phyloP scores from a whole-genome alignment of 2,888 invertebrate species.

The Anaspis maculata region DNA sequence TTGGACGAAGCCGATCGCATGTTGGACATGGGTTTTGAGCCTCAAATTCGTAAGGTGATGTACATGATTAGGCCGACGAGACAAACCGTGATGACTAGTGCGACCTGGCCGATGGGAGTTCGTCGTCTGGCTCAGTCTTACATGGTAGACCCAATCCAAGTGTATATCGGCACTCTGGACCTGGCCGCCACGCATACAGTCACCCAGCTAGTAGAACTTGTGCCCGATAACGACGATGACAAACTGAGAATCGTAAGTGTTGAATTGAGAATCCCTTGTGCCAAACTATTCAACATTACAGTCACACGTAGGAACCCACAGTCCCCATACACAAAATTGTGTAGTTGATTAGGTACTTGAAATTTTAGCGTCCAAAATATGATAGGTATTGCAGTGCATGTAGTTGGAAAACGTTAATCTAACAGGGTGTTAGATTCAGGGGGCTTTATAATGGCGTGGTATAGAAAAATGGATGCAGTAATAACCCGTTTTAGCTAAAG shows the following conservation, averaged over 20 bases:
- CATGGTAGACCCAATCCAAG: constrained; percentile 83
- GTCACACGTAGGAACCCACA: no score
- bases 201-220: constrained; percentile 66
- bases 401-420: no score
- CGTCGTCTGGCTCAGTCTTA: constrained; percentile 77
- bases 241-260: constrained; percentile 56
- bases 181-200: constrained; percentile 86
- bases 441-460: no score
- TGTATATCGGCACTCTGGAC: constrained; percentile 82
- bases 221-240: constrained; percentile 57
- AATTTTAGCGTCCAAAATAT: no score
- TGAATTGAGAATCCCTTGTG: neutral
- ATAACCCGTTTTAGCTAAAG: no score
- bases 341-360: no score
- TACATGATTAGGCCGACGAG: constrained; percentile 77
- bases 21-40: constrained; percentile 83
- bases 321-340: no score
- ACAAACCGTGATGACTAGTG: constrained; percentile 94
- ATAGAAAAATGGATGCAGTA: no score
- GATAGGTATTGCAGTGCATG: no score
- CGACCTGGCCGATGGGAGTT: constrained; percentile 91
- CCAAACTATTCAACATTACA: no score
- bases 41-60: constrained; percentile 77
- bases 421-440: no score
- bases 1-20: constrained; percentile 89